phyloP scores from a whole-genome alignment of 2,113 vertebrate species.

The Dascyllus trimaculatus region DNA sequence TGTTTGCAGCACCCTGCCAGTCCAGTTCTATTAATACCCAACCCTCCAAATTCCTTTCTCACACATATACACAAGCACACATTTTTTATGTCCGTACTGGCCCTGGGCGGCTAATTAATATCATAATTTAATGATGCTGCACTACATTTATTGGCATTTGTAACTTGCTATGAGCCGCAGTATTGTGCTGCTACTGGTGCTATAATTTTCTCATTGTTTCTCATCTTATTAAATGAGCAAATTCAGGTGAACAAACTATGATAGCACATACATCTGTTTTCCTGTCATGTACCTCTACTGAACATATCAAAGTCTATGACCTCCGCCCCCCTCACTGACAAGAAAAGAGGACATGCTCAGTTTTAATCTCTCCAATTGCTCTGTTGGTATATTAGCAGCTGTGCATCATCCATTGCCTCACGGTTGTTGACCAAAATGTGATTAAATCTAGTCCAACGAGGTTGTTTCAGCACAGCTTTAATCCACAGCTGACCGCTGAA shows the following conservation, averaged over 20 bases:
- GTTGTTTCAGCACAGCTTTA: conserved; percentile 32
- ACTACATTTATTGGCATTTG: conserved; percentile 71
- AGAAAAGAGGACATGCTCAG: conserved; percentile 23
- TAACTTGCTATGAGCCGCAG: conserved; percentile 44
- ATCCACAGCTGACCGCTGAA: conserved; percentile 42
- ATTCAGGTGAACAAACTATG: conserved; percentile 18
- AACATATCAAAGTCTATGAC: conserved; percentile 25
- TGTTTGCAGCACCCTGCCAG: conserved; percentile 63
- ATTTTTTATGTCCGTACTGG: conserved; percentile 54
- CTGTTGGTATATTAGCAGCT: conserved; percentile 42
- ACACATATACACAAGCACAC: conserved; percentile 30
- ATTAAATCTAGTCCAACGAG: conserved; percentile 40
- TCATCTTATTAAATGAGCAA: conserved; percentile 21
- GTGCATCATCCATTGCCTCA: conserved; percentile 3
- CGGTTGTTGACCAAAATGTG: conserved; percentile 39
- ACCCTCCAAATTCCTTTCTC: conserved; percentile 37
- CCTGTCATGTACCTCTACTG: conserved; percentile 23
- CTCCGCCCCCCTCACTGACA: not conserved
- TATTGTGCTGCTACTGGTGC: conserved; percentile 21
- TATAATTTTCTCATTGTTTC: conserved; percentile 33
- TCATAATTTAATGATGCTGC: conserved; percentile 65
- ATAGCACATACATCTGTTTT: conserved; percentile 29
- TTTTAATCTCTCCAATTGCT: conserved; percentile 29
- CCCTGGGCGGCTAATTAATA: conserved; percentile 72
- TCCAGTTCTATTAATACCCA: conserved; percentile 65